Evolutionary conservation across 2,888 invertebrate species (phyloP).

Genomic region (Stenchaetothrips biformis): DNA sequence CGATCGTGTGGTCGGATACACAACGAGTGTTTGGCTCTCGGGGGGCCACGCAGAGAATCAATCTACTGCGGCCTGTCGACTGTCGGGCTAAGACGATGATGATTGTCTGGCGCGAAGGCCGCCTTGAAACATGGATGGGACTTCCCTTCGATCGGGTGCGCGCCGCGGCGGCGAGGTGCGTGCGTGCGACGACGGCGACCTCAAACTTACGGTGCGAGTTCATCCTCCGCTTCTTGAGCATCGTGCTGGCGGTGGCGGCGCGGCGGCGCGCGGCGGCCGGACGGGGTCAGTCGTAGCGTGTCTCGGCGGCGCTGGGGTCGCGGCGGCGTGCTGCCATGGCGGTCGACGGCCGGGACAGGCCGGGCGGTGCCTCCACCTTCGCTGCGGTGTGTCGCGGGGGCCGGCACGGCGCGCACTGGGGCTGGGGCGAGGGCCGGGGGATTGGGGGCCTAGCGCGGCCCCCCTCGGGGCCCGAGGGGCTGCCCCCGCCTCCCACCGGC

Average conservation of each 20-base stretch:
- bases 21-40: no score
- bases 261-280: background rate
- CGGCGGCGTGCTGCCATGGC: background rate
- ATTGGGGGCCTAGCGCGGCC: no score
- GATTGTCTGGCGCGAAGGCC: no score
- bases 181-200: no score
- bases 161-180: no score
- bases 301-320: background rate
- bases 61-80: no score
- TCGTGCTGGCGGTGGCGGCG: background rate
- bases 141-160: no score
- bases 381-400: background rate
- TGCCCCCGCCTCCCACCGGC: background rate
- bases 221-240: conserved; percentile 17
- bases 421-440: background rate
- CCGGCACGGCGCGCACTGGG: background rate
- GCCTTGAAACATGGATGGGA: no score
- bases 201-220: conserved; percentile 11
- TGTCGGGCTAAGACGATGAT: no score
- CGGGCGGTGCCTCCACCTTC: background rate
- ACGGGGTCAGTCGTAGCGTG: background rate
- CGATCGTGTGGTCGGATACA: no score
- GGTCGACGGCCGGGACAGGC: background rate
- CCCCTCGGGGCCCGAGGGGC: no score
- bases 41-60: no score